Percentiles rank a stretch among this genome's conserved stretches.
phyloP scores from a whole-genome alignment of 2,113 vertebrate genomes.

The Odocoileus hemionus region DNA sequence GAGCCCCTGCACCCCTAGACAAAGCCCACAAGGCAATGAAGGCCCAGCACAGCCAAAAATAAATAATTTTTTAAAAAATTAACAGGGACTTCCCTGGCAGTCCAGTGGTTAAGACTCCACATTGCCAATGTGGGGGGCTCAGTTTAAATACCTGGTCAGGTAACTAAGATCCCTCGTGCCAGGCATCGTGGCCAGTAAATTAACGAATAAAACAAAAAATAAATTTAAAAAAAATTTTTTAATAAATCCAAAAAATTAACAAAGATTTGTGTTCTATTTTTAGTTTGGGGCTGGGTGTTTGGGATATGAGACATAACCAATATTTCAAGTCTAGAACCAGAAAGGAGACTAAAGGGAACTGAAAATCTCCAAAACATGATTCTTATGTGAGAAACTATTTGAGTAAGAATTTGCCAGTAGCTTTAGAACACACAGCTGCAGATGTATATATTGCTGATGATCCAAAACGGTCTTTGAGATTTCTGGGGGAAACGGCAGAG shows the following conservation, averaged over 20 bases:
- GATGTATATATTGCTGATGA: neutral
- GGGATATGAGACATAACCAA: neutral
- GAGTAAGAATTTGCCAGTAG: neutral
- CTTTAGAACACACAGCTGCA: neutral
- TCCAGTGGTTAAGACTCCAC: neutral
- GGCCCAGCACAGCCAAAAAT: neutral
- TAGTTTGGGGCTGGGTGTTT: neutral
- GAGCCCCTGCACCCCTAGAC: neutral
- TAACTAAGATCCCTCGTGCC: rapidly evolving
- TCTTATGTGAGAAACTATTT: neutral
- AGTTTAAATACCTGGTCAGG: neutral
- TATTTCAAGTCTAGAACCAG: neutral
- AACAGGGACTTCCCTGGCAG: neutral
- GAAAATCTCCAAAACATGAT: neutral
- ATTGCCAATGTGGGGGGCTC: neutral
- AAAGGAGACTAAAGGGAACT: slow-evolving; percentile 11
- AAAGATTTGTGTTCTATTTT: neutral
- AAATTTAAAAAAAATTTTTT: rapidly evolving
- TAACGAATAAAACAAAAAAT: neutral
- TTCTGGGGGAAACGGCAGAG: neutral
- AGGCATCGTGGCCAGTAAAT: neutral
- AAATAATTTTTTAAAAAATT: neutral
- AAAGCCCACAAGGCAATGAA: neutral
- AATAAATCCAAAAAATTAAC: neutral
- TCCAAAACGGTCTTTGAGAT: neutral